Percentiles rank a stretch among this genome's conserved stretches.
These are phyloP conservation scores for Aethina tumida DNA, from an alignment of 1,140 invertebrate genomes.

Conservation along the genomic window DNA sequence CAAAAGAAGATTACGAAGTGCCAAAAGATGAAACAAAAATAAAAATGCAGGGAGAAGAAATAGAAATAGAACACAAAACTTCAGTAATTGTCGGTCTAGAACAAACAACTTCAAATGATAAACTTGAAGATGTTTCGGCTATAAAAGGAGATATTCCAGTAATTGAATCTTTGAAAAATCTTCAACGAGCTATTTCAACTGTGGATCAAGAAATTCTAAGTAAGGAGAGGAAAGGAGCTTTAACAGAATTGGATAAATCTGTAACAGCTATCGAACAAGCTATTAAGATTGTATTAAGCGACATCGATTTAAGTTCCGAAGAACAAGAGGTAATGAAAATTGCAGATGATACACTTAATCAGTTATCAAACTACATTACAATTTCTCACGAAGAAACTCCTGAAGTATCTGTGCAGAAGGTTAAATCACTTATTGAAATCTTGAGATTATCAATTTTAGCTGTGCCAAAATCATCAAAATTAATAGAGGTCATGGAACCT, in stretches of 20 bases:
- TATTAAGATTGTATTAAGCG: slow-evolving; percentile 19
- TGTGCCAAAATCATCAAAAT: slow-evolving; percentile 21
- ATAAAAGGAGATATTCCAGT: slow-evolving; percentile 9
- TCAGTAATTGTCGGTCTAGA: background rate
- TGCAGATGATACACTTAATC: slow-evolving; percentile 22
- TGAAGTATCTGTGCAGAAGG: slow-evolving; percentile 17
- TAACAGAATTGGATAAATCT: slow-evolving; percentile 43
- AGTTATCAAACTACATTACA: slow-evolving; percentile 22
- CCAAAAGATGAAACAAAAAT: background rate
- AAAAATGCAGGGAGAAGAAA: background rate
- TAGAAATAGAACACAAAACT: slow-evolving; percentile 2
- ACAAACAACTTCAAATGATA: background rate
- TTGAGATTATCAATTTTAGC: slow-evolving; percentile 27
- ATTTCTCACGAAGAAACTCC: slow-evolving; percentile 7
- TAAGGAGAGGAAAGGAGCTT: slow-evolving; percentile 27
- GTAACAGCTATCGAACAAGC: slow-evolving; percentile 39
- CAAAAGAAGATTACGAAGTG: too few species aligned
- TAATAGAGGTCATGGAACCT: slow-evolving; percentile 27
- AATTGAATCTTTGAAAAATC: slow-evolving; percentile 13
- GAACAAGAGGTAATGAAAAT: slow-evolving; percentile 24
- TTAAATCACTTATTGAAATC: slow-evolving; percentile 28
- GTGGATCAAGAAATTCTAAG: slow-evolving; percentile 25
- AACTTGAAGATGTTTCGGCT: background rate
- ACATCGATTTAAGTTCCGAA: slow-evolving; percentile 10
- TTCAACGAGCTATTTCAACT: slow-evolving; percentile 24